Evolutionary conservation across 1,140 invertebrate species (phyloP).

Genomic region (Reticulitermes speratus): DNA sequence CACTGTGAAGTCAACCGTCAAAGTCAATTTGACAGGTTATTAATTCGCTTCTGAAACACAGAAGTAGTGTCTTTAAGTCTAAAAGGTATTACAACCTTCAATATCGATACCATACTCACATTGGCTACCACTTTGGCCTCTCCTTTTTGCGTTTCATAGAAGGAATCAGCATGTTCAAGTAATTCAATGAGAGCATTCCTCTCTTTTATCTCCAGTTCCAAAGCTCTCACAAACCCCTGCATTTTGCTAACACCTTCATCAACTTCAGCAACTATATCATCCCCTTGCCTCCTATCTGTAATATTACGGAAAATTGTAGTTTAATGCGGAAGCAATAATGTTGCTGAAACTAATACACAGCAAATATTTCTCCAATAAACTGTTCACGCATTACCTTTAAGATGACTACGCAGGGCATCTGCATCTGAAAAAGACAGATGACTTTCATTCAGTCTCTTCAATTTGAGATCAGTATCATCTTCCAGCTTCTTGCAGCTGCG

Average conservation of each 20-base stretch:
- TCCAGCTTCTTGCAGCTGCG: slow-evolving; percentile 63
- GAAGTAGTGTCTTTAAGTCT: no score
- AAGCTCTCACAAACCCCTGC: slow-evolving; percentile 74
- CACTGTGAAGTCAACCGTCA: no score
- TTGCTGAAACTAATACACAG: neutral
- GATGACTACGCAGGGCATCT: slow-evolving; percentile 62
- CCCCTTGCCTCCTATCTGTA: slow-evolving; percentile 76
- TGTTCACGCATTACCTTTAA: slow-evolving; percentile 64
- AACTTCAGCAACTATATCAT: slow-evolving; percentile 85
- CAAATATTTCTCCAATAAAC: neutral
- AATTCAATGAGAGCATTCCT: slow-evolving; percentile 71
- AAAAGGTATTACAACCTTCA: neutral
- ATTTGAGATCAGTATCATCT: slow-evolving; percentile 63
- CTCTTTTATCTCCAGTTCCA: slow-evolving; percentile 81
- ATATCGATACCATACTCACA: slow-evolving; percentile 59
- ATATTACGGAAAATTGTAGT: slow-evolving; percentile 35
- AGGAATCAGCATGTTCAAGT: slow-evolving; percentile 77
- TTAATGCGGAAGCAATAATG: neutral
- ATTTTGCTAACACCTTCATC: slow-evolving; percentile 76
- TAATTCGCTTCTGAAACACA: no score
- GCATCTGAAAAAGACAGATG: slow-evolving; percentile 56
- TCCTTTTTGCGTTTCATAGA: slow-evolving; percentile 83
- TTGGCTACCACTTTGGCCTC: slow-evolving; percentile 92
- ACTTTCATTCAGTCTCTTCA: slow-evolving; percentile 61
- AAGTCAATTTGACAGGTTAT: no score